A percentile compares a stretch with the other conserved stretches of the same genome.
Evolutionary conservation across 2,888 invertebrate genomes (phyloP).

Genomic region (Corbicula japonica): DNA sequence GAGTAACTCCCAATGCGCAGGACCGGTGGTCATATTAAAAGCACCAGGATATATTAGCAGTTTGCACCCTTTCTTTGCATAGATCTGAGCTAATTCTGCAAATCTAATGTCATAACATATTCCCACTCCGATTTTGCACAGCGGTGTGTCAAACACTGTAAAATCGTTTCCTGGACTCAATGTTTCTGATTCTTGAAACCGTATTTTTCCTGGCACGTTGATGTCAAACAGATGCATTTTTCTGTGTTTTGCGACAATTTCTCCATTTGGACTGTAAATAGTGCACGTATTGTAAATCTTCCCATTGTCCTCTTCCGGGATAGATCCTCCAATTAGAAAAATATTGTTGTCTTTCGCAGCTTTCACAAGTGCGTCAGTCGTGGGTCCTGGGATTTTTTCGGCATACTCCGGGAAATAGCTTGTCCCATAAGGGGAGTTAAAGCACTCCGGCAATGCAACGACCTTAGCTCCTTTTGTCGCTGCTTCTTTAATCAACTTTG

Average conservation of each 20-base stretch:
- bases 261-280: conserved; percentile 93
- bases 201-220: conserved; percentile 96
- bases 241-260: conserved; percentile 92
- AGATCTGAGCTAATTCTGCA: conserved; percentile 91
- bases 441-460: conserved; percentile 94
- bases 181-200: conserved; percentile 96
- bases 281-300: conserved; percentile 94
- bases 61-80: conserved; percentile 89
- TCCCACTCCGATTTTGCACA: conserved; percentile 93
- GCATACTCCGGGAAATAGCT: conserved; percentile 94
- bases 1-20: conserved; percentile 96
- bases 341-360: conserved; percentile 92
- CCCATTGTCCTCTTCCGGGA: conserved; percentile 92
- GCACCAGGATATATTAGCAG: conserved; percentile 97
- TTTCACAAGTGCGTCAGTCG: conserved; percentile 90
- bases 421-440: conserved; percentile 96
- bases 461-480: conserved; percentile 89
- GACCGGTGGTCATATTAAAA: conserved; percentile 98
- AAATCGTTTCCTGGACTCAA: conserved; percentile 92
- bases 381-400: conserved; percentile 94
- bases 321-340: conserved; percentile 95
- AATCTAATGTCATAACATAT: conserved; percentile 98
- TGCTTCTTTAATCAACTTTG: conserved; percentile 91
- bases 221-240: conserved; percentile 99
- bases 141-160: conserved; percentile 91